Conservation (phyloP, 2,113 vertebrate species). For the Rhizomys pruinosus region DNA sequence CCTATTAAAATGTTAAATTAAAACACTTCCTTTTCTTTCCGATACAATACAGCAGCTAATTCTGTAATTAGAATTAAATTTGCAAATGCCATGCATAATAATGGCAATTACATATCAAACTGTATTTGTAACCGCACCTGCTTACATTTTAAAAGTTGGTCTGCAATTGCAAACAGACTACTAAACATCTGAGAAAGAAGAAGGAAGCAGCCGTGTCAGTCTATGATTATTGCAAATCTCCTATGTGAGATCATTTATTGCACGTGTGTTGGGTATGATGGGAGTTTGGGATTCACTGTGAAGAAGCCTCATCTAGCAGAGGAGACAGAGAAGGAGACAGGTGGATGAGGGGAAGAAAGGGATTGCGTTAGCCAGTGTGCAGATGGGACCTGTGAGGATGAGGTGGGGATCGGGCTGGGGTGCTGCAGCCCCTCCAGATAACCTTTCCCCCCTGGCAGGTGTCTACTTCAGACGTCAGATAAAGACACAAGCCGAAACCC, state of each 20-base stretch:
- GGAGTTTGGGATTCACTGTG: background rate
- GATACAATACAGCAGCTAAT: constrained; percentile 58
- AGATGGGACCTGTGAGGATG: rapidly evolving
- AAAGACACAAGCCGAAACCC: background rate
- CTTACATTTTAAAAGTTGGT: constrained; percentile 48
- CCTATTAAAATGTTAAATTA: constrained; percentile 60
- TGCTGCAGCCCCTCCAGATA: background rate
- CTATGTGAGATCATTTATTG: background rate
- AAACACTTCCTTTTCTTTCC: constrained; percentile 68
- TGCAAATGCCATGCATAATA: constrained; percentile 74
- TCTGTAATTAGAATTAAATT: constrained; percentile 76
- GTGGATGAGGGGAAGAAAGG: background rate
- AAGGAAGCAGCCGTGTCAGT: background rate
- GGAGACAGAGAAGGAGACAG: background rate
- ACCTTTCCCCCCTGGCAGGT: background rate
- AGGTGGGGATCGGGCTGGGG: background rate
- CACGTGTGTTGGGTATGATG: background rate
- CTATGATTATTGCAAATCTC: background rate
- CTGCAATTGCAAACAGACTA: constrained; percentile 39
- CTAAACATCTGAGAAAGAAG: constrained; percentile 1
- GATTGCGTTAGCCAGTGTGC: background rate
- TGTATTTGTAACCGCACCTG: constrained; percentile 67
- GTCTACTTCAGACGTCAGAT: background rate
- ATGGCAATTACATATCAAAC: constrained; percentile 59
- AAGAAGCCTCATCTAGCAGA: background rate